Conservation (phyloP, 2,113 vertebrate genomes). For the Mobula birostris region DNA sequence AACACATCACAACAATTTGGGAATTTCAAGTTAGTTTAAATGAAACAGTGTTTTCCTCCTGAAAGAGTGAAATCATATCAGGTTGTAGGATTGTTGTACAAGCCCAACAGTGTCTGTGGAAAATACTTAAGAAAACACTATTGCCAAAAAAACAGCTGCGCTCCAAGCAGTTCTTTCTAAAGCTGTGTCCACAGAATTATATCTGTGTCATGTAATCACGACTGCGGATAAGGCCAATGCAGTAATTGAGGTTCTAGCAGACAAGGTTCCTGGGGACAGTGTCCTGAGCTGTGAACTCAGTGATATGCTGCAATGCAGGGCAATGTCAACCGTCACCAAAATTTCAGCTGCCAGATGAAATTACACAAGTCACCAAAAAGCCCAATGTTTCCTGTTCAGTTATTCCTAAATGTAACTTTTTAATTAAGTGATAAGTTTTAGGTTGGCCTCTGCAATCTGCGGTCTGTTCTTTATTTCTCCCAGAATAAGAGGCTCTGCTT, state of each 20-base stretch:
- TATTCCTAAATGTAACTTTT: background rate
- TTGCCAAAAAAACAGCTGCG: background rate
- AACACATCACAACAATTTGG: background rate
- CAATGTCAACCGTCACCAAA: background rate
- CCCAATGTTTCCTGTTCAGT: background rate
- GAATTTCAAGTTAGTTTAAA: background rate
- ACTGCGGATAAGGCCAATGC: background rate
- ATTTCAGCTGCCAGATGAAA: background rate
- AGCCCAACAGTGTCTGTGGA: background rate
- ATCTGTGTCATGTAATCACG: background rate
- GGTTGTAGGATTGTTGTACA: background rate
- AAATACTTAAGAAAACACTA: background rate
- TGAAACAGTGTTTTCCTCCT: background rate
- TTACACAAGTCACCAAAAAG: background rate
- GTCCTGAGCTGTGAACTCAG: background rate
- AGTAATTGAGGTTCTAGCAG: background rate
- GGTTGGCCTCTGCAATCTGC: background rate
- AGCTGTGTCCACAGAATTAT: background rate
- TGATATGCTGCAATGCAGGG: background rate
- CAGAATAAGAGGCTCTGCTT: background rate
- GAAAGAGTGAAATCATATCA: background rate
- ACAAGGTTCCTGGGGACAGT: background rate
- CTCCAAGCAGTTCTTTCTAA: background rate
- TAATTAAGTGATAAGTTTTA: background rate
- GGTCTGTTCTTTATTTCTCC: background rate